These are phyloP conservation scores for Poecilobothrus nobilitatus DNA, from an alignment of 2,888 invertebrate genomes.

Conservation along the genomic window DNA sequence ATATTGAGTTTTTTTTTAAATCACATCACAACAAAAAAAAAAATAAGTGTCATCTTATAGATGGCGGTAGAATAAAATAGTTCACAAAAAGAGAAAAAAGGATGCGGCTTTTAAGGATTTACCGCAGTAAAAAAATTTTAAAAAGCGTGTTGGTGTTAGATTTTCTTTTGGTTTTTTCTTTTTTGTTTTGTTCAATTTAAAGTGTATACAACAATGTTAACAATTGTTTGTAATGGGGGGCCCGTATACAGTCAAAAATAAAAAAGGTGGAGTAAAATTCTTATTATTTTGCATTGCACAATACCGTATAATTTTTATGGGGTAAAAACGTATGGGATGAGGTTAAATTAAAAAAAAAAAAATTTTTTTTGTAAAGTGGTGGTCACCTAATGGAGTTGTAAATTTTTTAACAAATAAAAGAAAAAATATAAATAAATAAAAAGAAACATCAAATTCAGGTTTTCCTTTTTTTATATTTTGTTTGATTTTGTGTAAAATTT, in stretches of 20 bases:
- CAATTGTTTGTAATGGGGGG: slow-evolving; percentile 8
- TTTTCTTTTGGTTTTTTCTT: no score
- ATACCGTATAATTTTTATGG: no score
- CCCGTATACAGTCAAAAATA: background rate
- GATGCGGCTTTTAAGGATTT: slow-evolving; percentile 10
- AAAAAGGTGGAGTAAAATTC: background rate
- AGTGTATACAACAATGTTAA: no score
- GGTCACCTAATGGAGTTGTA: slow-evolving; percentile 22
- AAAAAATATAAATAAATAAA: no score
- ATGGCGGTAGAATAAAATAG: background rate
- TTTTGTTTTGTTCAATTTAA: no score
- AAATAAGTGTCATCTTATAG: background rate
- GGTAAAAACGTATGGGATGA: no score
- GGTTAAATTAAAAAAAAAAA: background rate
- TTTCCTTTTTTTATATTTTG: no score
- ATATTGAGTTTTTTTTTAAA: background rate
- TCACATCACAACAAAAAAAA: no score
- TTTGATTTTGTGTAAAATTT: no score
- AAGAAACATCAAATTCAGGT: no score
- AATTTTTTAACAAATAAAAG: slow-evolving; percentile 11
- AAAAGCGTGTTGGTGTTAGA: background rate
- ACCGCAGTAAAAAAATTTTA: background rate
- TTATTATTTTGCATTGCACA: no score
- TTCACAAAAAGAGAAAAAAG: background rate
- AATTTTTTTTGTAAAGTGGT: background rate